Evolutionary conservation across 2,888 invertebrate species (phyloP).

Genomic region (Xylocampa areola): DNA sequence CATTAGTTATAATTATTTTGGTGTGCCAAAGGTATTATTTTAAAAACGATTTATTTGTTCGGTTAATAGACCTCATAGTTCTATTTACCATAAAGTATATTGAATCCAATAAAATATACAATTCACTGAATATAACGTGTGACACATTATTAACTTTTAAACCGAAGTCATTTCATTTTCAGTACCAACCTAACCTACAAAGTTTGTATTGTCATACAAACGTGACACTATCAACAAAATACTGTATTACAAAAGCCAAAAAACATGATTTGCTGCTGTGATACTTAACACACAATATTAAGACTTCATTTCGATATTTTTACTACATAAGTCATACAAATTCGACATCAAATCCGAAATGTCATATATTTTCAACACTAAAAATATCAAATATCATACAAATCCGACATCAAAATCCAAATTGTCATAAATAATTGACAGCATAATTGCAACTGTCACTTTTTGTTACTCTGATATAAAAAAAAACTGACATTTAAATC

Average conservation of each 20-base stretch:
- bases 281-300: no score
- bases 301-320: no score
- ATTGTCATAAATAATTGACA: slow-evolving; percentile 23
- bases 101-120: slow-evolving; percentile 31
- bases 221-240: slow-evolving; percentile 1
- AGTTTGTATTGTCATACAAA: slow-evolving; percentile 29
- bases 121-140: slow-evolving; percentile 21
- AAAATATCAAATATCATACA: slow-evolving; percentile 13
- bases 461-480: no score
- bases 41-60: neutral
- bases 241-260: neutral
- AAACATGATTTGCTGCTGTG: neutral
- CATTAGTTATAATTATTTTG: slow-evolving; percentile 18
- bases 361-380: slow-evolving; percentile 10
- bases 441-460: slow-evolving; percentile 10
- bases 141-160: slow-evolving; percentile 6
- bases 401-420: slow-evolving; percentile 4
- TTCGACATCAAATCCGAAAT: slow-evolving; percentile 17
- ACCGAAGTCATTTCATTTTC: slow-evolving; percentile 10
- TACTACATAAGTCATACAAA: slow-evolving; percentile 20
- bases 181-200: slow-evolving; percentile 28
- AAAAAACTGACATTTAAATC: no score
- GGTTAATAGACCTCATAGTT: slow-evolving; percentile 45
- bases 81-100: slow-evolving; percentile 35
- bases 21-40: neutral